Evolutionary conservation across 2,797 vertebrate species (phyloP).

Genomic region (Lerista edwardsae): DNA sequence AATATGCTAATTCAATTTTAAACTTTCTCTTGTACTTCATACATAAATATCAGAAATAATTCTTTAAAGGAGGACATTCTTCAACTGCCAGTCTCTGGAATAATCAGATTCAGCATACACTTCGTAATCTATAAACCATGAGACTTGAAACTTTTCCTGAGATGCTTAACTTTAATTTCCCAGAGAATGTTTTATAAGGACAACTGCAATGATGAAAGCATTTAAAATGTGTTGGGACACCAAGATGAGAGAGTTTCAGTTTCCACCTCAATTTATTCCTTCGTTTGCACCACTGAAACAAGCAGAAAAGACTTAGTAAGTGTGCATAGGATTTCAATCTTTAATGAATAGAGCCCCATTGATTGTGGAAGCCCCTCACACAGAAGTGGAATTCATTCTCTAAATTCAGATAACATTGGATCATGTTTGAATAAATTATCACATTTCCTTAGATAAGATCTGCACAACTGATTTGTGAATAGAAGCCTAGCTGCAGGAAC

Average conservation of each 20-base stretch:
- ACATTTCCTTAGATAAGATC: background rate
- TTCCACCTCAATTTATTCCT: background rate
- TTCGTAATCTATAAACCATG: background rate
- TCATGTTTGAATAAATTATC: background rate
- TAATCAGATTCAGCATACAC: background rate
- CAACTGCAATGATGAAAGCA: background rate
- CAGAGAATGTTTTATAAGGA: background rate
- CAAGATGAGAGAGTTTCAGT: background rate
- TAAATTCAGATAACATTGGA: too few relatives aligned
- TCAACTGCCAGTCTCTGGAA: background rate
- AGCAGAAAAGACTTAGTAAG: background rate
- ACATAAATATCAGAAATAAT: background rate
- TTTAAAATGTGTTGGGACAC: background rate
- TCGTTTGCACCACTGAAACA: background rate
- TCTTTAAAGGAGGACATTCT: slow-evolving; percentile 6
- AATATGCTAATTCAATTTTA: slow-evolving; percentile 36
- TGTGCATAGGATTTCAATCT: background rate
- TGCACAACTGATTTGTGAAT: too few relatives aligned
- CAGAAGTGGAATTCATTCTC: background rate
- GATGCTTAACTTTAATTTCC: fast-evolving
- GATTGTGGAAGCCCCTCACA: background rate
- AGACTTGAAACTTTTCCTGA: background rate
- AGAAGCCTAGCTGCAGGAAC: background rate
- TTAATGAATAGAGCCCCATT: background rate
- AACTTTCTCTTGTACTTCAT: background rate